Evolutionary conservation across 2,797 vertebrate genomes (phyloP), one percentile per base, ranked within the genome.

Genomic region (Limosa lapponica): DNA sequence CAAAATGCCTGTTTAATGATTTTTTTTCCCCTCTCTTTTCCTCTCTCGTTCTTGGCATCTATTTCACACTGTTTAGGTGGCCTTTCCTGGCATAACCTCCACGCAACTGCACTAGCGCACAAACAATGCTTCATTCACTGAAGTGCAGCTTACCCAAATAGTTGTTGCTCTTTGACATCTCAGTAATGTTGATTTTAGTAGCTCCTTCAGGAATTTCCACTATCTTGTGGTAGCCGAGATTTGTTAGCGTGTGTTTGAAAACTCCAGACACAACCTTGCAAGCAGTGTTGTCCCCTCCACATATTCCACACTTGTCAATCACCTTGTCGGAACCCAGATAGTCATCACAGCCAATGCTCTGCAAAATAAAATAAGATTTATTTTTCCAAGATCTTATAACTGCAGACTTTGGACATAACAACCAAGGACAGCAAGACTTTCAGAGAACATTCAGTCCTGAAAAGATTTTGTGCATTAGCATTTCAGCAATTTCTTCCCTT

Each of bases 201-300:
- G 99, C 99, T 92, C 99, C 99, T 93, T 99, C 98, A n/a, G 99
- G 99, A 91, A 99, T 99, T 98, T 99, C 99, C 57, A 99, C 98
- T n/a, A 99, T 98, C 90, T 99, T 99, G 98, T 99, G 99, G 97
- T 99, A 99, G 96, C 99, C 99, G 49, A 99, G 98, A 94, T 98
- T 99, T 90, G 98, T 97, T 86, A 99, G 97, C 15, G 98, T 98
- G 69, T 99, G 99, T 92, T 99, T 99, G 96, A 99, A 99, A 91
- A 99, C 97, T 36, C 99, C 99, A 0, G 99, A 99, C 83, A 99
- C 98, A 61, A 99, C 98, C 91, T 98, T 98, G 94, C 99, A 99
- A 96, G 98, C 98, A 0, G 98, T 98, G 98, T 99, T 99, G 97
- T 99, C 99, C 12, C 99, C 99, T 73, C 99, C 99, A 15, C 99